Conservation (phyloP, 2,113 vertebrate species). For the Galemys pyrenaicus region DNA sequence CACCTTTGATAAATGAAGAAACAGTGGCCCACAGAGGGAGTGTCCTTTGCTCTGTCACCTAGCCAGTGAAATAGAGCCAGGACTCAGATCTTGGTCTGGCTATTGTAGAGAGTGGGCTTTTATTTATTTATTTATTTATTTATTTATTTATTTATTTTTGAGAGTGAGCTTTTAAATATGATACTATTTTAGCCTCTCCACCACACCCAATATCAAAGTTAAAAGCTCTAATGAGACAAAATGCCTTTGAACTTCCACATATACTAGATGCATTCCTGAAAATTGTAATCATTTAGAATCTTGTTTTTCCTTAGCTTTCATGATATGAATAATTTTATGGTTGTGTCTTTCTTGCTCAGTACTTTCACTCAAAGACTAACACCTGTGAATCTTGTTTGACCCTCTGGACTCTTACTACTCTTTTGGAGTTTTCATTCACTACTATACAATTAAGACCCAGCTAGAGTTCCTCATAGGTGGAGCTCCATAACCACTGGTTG, state of each 20-base stretch:
- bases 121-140: too few relatives aligned
- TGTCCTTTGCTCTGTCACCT: neutral
- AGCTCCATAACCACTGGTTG: neutral
- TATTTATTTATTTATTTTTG: too few relatives aligned
- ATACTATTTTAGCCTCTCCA: neutral
- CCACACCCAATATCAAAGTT: neutral
- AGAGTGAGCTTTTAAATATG: neutral
- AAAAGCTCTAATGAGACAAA: neutral
- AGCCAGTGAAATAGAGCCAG: neutral
- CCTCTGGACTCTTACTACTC: slow-evolving; percentile 10
- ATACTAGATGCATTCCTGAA: neutral
- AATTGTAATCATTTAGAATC: neutral
- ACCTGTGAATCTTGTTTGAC: neutral
- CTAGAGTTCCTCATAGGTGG: neutral
- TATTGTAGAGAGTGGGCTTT: neutral
- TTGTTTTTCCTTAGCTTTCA: slow-evolving; percentile 18
- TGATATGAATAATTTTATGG: slow-evolving; percentile 35
- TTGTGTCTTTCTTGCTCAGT: neutral
- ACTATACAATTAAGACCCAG: neutral
- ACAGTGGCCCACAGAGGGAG: neutral
- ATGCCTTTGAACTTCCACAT: slow-evolving; percentile 1
- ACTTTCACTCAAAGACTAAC: slow-evolving; percentile 51
- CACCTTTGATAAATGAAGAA: neutral
- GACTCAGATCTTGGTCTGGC: neutral
- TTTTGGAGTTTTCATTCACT: neutral